A percentile compares a stretch with the other conserved stretches of the same genome.
Conservation (phyloP, 2,888 invertebrate species). For the Apomyelois bistriatella region DNA sequence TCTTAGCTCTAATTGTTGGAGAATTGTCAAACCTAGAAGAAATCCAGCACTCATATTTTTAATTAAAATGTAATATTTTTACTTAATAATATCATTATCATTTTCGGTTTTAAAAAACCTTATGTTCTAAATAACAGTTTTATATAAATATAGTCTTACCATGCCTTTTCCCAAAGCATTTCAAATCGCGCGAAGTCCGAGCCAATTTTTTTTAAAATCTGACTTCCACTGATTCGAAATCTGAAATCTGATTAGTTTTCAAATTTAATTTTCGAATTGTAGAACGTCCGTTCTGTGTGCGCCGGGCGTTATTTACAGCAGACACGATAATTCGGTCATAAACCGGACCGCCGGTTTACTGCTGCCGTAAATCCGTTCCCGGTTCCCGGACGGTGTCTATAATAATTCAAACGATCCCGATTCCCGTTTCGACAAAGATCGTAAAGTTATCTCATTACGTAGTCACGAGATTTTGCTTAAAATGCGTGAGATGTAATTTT, state of each 20-base stretch:
- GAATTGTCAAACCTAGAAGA: too few species aligned
- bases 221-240: neutral
- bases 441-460: conserved; percentile 19
- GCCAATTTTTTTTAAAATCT: too few species aligned
- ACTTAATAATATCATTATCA: too few species aligned
- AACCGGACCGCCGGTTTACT: conserved; percentile 30
- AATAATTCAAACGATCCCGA: conserved; percentile 35
- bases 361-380: conserved; percentile 34
- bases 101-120: too few species aligned
- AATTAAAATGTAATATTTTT: too few species aligned
- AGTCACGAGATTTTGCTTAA: neutral
- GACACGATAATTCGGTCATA: conserved; percentile 25
- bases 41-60: too few species aligned
- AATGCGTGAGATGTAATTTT: neutral
- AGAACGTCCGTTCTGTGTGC: neutral
- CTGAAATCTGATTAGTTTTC: neutral
- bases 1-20: too few species aligned
- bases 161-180: too few species aligned
- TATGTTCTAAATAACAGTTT: too few species aligned
- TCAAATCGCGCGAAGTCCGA: too few species aligned
- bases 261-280: neutral
- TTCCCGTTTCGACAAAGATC: neutral
- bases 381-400: conserved; percentile 28
- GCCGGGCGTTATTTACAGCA: conserved; percentile 12
- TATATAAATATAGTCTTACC: too few species aligned